Percentiles rank a stretch among this genome's conserved stretches.
Conservation (phyloP, 2,113 vertebrate genomes). For the Prinia subflava region DNA sequence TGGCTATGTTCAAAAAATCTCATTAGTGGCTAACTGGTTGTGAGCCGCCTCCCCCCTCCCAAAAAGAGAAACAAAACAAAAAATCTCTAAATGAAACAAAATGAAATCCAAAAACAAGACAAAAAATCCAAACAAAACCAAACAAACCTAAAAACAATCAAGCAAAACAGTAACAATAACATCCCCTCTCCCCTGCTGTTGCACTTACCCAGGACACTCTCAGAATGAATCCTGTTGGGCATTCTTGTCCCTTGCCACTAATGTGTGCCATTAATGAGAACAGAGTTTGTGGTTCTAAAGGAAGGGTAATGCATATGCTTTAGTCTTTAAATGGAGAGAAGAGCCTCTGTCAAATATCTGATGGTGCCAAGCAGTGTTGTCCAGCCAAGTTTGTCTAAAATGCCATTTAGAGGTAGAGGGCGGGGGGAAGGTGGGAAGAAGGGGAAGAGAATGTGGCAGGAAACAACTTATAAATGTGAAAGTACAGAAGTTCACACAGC, state of each 20-base stretch:
- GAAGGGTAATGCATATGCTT: neutral
- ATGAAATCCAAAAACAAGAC: neutral
- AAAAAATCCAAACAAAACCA: neutral
- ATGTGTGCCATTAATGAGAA: neutral
- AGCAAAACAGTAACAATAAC: neutral
- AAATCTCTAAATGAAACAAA: neutral
- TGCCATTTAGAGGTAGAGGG: neutral
- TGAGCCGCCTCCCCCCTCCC: no score
- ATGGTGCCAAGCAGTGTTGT: neutral
- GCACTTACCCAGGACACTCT: accelerated
- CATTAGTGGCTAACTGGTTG: neutral
- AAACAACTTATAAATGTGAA: neutral
- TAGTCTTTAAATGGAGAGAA: neutral
- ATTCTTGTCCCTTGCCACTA: neutral
- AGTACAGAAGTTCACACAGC: neutral
- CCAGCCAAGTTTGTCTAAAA: neutral
- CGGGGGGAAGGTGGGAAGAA: neutral
- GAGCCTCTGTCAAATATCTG: neutral
- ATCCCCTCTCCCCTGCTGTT: accelerated
- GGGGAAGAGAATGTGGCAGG: neutral
- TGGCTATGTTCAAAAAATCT: neutral
- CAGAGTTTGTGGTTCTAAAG: no score
- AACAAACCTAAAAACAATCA: neutral
- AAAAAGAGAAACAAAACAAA: neutral
- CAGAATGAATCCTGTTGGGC: neutral